Evolutionary conservation across 2,888 invertebrate species (phyloP).

Genomic region (Parascotia fuliginaria): DNA sequence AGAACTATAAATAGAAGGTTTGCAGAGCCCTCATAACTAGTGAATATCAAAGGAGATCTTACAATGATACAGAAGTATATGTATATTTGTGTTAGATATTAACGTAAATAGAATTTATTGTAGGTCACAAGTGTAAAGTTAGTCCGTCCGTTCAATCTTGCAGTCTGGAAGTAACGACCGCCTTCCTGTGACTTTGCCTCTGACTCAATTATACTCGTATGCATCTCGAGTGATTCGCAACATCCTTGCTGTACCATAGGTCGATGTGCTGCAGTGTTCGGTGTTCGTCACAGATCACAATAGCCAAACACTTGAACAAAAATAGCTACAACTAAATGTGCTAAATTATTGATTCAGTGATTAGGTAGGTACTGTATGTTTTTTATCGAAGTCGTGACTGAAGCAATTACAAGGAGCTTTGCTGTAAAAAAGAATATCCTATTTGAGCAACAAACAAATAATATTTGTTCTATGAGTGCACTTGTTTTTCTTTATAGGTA

Average conservation of each 20-base stretch:
- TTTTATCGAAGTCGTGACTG: too few relatives aligned
- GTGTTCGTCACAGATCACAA: neutral
- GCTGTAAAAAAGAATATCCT: too few relatives aligned
- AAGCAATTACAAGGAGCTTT: too few relatives aligned
- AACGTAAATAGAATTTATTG: constrained; percentile 14
- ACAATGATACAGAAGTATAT: neutral
- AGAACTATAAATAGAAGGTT: too few relatives aligned
- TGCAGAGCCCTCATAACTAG: too few relatives aligned
- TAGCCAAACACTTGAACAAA: neutral
- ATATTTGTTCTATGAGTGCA: too few relatives aligned
- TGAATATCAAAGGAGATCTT: too few relatives aligned
- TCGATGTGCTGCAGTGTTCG: constrained; percentile 10
- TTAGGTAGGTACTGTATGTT: too few relatives aligned
- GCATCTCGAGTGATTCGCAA: constrained; percentile 22
- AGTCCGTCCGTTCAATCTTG: constrained; percentile 26
- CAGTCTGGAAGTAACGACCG: constrained; percentile 41
- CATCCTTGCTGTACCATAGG: constrained; percentile 34
- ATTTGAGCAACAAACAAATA: too few relatives aligned
- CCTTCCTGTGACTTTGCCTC: constrained; percentile 51
- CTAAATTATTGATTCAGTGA: too few relatives aligned
- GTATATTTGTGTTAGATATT: neutral
- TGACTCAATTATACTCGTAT: constrained; percentile 53
- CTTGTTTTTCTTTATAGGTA: too few relatives aligned
- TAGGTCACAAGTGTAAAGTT: constrained; percentile 25
- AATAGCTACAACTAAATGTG: neutral